Evolutionary conservation across 1,140 invertebrate species (phyloP).

Genomic region (Aradophagus sp.): DNA sequence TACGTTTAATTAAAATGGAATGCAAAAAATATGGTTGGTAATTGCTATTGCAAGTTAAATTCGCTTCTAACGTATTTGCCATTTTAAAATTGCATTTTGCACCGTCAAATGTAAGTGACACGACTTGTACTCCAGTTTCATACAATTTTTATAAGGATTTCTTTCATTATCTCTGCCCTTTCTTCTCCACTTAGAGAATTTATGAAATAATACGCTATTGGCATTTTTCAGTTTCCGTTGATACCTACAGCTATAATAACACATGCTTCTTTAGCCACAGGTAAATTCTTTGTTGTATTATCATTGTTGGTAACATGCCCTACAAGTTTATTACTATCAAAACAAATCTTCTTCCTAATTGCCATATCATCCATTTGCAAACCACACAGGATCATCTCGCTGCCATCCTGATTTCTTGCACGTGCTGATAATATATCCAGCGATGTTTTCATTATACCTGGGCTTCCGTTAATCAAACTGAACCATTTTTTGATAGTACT

Average conservation of each 20-base stretch:
- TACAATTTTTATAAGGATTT: slow-evolving; percentile 17
- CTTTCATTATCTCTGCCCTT: slow-evolving; percentile 14
- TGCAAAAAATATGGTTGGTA: slow-evolving; percentile 40
- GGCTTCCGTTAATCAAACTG: slow-evolving; percentile 1
- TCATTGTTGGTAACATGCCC: background rate
- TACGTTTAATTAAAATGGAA: slow-evolving; percentile 28
- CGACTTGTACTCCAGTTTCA: slow-evolving; percentile 19
- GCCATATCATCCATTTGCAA: slow-evolving; percentile 24
- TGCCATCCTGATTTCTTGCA: background rate
- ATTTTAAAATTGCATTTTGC: slow-evolving; percentile 22
- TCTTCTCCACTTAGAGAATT: slow-evolving; percentile 26
- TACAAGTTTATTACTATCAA: background rate
- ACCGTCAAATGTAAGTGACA: slow-evolving; percentile 50
- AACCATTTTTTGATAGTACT: slow-evolving; percentile 9
- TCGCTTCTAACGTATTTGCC: slow-evolving; percentile 39
- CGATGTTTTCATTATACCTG: slow-evolving; percentile 11
- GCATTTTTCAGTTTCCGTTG: slow-evolving; percentile 38
- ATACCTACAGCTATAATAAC: slow-evolving; percentile 36
- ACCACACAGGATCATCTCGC: slow-evolving; percentile 3
- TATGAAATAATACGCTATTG: slow-evolving; percentile 36
- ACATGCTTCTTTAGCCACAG: slow-evolving; percentile 33
- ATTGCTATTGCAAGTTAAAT: slow-evolving; percentile 15
- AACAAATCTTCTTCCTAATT: slow-evolving; percentile 2
- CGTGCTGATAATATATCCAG: slow-evolving; percentile 2
- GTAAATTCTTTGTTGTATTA: background rate